These are phyloP conservation scores for Ctenomys sociabilis DNA, from an alignment of 2,113 vertebrate species.

Conservation along the genomic window DNA sequence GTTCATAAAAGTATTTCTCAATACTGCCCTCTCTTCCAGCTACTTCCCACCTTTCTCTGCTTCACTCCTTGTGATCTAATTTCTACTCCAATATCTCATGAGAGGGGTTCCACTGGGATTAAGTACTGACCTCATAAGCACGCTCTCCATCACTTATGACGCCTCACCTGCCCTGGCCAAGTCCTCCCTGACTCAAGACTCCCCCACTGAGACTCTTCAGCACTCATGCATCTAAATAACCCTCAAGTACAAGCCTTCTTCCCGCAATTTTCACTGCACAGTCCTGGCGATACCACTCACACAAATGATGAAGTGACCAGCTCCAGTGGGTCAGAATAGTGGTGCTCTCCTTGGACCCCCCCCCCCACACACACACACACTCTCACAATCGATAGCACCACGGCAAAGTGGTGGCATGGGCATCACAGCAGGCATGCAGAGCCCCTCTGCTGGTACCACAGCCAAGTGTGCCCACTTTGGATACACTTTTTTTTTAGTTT, in stretches of 20 bases:
- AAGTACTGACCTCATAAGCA: constrained; percentile 26
- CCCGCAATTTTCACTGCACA: not conserved
- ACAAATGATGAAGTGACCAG: not conserved
- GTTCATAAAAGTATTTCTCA: constrained; percentile 16
- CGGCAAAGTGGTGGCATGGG: not conserved
- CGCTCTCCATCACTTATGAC: not conserved
- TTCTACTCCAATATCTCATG: not conserved
- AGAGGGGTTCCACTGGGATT: not conserved
- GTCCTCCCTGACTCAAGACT: not conserved
- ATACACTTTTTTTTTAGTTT: too few species aligned
- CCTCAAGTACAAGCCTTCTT: not conserved
- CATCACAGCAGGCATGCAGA: not conserved
- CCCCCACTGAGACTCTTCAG: not conserved
- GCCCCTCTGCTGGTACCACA: not conserved
- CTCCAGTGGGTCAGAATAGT: too few species aligned
- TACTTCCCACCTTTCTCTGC: not conserved
- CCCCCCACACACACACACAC: not conserved
- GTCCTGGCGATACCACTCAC: not conserved
- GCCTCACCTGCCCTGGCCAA: not conserved
- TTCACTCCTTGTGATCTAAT: not conserved
- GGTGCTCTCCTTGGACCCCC: not conserved
- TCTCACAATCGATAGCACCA: not conserved
- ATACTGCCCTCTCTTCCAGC: not conserved
- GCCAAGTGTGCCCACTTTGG: not conserved
- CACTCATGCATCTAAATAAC: constrained; percentile 13